Percentiles rank a stretch among this genome's conserved stretches.
These are phyloP conservation scores for Mya arenaria DNA, from an alignment of 1,140 invertebrate genomes.

Conservation along the genomic window DNA sequence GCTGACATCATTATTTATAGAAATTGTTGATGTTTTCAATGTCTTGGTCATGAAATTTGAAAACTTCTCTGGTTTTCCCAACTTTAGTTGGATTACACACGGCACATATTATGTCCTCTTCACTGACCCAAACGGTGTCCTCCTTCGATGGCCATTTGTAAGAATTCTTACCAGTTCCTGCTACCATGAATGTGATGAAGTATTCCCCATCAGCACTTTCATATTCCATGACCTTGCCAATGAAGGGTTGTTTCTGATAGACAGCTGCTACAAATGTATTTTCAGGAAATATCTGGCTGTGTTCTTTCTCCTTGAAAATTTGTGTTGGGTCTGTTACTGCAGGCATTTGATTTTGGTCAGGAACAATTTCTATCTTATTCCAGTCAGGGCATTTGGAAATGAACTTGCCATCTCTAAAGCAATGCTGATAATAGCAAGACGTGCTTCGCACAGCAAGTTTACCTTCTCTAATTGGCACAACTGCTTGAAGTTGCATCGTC, in stretches of 20 bases:
- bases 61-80: neutral
- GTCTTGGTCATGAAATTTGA: neutral
- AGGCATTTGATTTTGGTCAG: neutral
- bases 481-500: conserved; percentile 11
- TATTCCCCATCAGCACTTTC: neutral
- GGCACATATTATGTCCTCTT: neutral
- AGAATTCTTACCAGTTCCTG: no score
- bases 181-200: neutral
- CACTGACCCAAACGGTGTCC: neutral
- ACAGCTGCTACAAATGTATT: neutral
- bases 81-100: neutral
- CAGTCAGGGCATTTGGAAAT: neutral
- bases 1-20: no score
- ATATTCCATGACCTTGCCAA: neutral
- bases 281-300: neutral
- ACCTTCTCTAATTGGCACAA: neutral
- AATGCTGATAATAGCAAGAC: neutral
- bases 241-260: neutral
- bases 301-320: neutral
- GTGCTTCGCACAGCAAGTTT: neutral
- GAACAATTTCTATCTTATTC: neutral
- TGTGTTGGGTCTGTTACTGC: neutral
- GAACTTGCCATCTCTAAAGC: neutral
- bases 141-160: neutral
- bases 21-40: neutral